Conservation (phyloP, 2,797 vertebrate genomes). For the Onychomys torridus region DNA sequence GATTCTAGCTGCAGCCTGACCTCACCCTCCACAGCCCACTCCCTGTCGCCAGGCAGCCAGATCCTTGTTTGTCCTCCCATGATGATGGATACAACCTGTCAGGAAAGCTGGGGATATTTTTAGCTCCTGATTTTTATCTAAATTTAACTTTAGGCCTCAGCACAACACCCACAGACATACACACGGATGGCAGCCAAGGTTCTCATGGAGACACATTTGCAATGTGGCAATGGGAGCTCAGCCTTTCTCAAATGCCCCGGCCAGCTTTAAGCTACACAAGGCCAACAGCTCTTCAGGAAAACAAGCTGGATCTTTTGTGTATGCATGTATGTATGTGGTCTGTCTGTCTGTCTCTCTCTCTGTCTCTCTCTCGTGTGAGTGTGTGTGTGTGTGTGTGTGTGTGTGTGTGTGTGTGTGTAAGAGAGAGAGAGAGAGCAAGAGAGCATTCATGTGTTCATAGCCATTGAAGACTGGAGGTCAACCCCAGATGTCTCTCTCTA, state of each 20-base stretch:
- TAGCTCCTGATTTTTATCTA: slow-evolving; percentile 78
- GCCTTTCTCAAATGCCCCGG: slow-evolving; percentile 62
- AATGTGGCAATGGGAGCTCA: not conserved
- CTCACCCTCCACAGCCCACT: slow-evolving; percentile 10
- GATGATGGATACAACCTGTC: slow-evolving; percentile 67
- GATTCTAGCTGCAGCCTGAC: not conserved
- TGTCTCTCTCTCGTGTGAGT: no score
- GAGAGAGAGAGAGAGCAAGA: no score
- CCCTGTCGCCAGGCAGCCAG: slow-evolving; percentile 61
- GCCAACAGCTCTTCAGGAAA: slow-evolving; percentile 33
- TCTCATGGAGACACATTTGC: slow-evolving; percentile 70
- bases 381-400: not conserved
- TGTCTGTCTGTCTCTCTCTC: no score
- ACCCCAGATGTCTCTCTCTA: not conserved
- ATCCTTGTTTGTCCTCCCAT: slow-evolving; percentile 59
- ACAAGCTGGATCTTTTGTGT: not conserved
- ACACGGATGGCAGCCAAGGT: slow-evolving; percentile 54
- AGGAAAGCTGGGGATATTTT: slow-evolving; percentile 75
- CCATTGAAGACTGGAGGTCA: not conserved
- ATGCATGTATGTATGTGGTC: not conserved
- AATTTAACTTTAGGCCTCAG: slow-evolving; percentile 77
- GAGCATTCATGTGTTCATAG: not conserved
- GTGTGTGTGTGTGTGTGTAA: not conserved
- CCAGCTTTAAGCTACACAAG: slow-evolving; percentile 18
- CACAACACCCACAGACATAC: slow-evolving; percentile 32